phyloP scores from a whole-genome alignment of 1,140 invertebrate genomes.

The Yoshiicerus persimilis region DNA sequence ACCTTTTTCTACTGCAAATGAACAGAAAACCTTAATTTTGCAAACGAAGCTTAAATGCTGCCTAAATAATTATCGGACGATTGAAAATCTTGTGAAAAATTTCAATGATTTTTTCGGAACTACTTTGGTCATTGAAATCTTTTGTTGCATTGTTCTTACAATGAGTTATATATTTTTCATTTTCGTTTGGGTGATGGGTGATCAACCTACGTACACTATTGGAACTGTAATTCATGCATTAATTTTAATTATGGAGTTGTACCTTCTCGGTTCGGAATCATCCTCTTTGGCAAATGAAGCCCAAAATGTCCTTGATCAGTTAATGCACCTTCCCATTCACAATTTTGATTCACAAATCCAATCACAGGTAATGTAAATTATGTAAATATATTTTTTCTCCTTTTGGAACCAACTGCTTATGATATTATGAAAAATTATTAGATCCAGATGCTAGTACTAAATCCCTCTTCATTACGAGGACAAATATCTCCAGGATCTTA shows the following conservation, averaged over 20 bases:
- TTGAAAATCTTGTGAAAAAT: background rate
- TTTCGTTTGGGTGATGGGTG: background rate
- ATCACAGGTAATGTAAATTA: background rate
- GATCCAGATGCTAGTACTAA: background rate
- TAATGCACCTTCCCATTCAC: no score
- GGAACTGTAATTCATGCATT: background rate
- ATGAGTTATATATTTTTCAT: background rate
- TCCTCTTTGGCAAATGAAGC: background rate
- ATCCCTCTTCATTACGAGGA: background rate
- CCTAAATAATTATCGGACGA: background rate
- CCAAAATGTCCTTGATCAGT: background rate
- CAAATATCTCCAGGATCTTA: background rate
- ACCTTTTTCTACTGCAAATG: background rate
- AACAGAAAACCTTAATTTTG: no score
- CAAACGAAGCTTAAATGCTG: background rate
- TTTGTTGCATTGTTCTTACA: background rate
- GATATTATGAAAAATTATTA: background rate
- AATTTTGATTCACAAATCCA: background rate
- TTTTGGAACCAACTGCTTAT: background rate
- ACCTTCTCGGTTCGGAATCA: background rate
- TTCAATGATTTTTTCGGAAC: background rate
- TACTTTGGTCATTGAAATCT: background rate
- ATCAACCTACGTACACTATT: background rate
- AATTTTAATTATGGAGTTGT: background rate
- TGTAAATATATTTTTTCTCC: background rate